Evolutionary conservation across 1,140 invertebrate species (phyloP), one percentile per base, ranked within the genome.

Genomic region (Panagrolaimus sp.): DNA sequence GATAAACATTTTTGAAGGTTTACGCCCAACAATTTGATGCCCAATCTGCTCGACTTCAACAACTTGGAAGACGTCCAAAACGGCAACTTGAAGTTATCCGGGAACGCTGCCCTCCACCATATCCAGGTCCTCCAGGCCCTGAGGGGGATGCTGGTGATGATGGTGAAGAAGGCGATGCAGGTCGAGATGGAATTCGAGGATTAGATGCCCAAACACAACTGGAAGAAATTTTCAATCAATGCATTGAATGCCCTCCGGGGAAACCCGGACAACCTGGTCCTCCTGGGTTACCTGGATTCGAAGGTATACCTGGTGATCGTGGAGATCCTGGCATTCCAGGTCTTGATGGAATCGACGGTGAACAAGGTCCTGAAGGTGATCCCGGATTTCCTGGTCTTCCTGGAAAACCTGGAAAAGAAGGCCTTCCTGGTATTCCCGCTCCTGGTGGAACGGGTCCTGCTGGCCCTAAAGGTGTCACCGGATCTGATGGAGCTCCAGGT

Each of bases 1-100:
- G 21, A 14, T 14, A 43, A 21, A 8, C 14, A n/a, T 24, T 2
- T 17, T 62, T 74, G 4, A 9, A 74, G 73, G 65, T 72, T 26
- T 76, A 74, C 28, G 52, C 73, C 15, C 72, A 73, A 9, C 71
- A 67, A 65, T 74, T 74, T 47, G 73, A 74, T 44, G 73, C 76
- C 12, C 73, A 74, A 75, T 47, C 62, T 28, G 43, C 63, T 12
- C 52, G 67, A 2, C 43, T 74, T 17, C 64, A 73, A 44, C 44
- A 72, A 21, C 43, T 74, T n/a, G 65, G 44, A 12, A 48, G n/a
- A 5, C 28, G 44, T 26, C 52, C 44, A 43, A 10, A 10, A 12
- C 71, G 47, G 17, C n/a, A 24, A 63, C 47, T 38, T 58, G 45
- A 43, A 32, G 62, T n/a, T 26, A 65, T 55, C 17, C 58, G 69